Evolutionary conservation across 2,888 invertebrate species (phyloP), one percentile per base, ranked within the genome.

Genomic region (Heliconius erato): DNA sequence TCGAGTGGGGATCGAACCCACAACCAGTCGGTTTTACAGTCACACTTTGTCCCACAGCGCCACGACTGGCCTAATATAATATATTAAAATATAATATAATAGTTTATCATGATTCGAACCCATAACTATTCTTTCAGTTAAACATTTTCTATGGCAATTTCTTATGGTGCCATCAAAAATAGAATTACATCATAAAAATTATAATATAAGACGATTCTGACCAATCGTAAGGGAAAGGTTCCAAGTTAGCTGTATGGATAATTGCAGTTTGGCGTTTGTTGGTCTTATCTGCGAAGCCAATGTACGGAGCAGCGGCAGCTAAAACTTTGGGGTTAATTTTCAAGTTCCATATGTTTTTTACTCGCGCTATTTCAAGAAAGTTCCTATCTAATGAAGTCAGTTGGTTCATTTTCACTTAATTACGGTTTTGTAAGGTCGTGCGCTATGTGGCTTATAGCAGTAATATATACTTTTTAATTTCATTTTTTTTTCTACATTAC

Each of bases 201-300:
- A 19, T 63, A 76, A 26, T 72, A 0, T 71, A 76, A 59, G 59
- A 59, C 3, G 35, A 74, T 84, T 85, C 85, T 84, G 81, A 74
- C 67, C 79, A 71, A 68, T 74, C 79, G 49, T 74, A 83, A 80
- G 71, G 69, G 78, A 82, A 84, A 81, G 79, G 83, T 85, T 82
- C 40, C 79, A 85, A 85, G 79, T 85, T 83, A 76, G 72, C 79
- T 79, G 81, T 84, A 79, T 79, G 65, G 74, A 81, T 85, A 83
- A 85, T 85, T 85, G 85, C 81, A 85, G 84, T 84, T 81, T 54
- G 74, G 79, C 77, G 78, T 80, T 81, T 81, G 79, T 82, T 82
- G 77, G 81, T 81, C 83, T 84, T 85, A 84, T 84, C 85, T 85
- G 68, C 35, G 65, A 54, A 23, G 82, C 82, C 82, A 85, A 85